These are phyloP conservation scores for Drosophila gaucha DNA, from an alignment of 2,888 invertebrate genomes.

Conservation along the genomic window DNA sequence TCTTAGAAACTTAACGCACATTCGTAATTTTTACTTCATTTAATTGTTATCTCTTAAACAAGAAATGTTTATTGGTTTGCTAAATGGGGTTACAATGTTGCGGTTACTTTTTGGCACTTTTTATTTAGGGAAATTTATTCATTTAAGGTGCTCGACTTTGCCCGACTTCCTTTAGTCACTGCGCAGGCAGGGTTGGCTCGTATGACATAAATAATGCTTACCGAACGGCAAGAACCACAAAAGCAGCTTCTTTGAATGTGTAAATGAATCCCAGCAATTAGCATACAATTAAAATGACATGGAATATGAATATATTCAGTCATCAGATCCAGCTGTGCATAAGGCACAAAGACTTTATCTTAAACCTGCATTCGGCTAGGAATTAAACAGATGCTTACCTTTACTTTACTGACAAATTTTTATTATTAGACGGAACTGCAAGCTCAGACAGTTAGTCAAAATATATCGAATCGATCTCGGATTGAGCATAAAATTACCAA, in stretches of 20 bases:
- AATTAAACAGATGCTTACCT: too few species aligned
- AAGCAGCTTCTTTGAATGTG: background rate
- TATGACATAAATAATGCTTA: conserved; percentile 21
- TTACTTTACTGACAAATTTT: too few species aligned
- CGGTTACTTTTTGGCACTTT: background rate
- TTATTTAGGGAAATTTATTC: conserved; percentile 13
- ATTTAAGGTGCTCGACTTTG: conserved; percentile 10
- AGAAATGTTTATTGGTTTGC: conserved; percentile 46
- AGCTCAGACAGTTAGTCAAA: too few species aligned
- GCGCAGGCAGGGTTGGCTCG: background rate
- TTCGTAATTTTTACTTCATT: conserved; percentile 38
- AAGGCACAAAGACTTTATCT: too few species aligned
- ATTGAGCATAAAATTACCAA: too few species aligned
- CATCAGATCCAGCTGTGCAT: too few species aligned
- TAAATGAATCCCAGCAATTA: conserved; percentile 8
- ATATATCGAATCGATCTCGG: too few species aligned
- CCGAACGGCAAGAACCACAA: too few species aligned
- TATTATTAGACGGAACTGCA: too few species aligned
- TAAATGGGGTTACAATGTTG: conserved; percentile 41
- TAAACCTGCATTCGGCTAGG: too few species aligned
- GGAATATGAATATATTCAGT: background rate
- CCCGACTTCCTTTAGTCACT: background rate
- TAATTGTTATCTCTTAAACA: conserved; percentile 27
- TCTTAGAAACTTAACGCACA: conserved; percentile 60
- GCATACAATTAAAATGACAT: conserved; percentile 3